A percentile compares a stretch with the other conserved stretches of the same genome.
Conservation (phyloP, 2,888 invertebrate genomes). For the Lasioglossum marginatum region DNA sequence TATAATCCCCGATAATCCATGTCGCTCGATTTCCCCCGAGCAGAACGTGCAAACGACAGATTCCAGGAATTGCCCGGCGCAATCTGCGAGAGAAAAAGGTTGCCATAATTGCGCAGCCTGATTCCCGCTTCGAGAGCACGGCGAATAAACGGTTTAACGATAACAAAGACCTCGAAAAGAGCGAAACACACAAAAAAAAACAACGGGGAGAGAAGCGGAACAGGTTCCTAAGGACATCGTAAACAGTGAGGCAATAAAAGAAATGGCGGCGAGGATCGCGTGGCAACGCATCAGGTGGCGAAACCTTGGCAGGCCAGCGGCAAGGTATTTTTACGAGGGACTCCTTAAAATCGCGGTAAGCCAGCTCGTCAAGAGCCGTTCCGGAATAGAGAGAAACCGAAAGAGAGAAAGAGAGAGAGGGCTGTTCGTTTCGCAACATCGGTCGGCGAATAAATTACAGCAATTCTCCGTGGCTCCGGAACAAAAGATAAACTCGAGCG, state of each 20-base stretch:
- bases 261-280: background rate
- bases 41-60: background rate
- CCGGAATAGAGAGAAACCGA: background rate
- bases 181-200: background rate
- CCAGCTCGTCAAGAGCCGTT: slow-evolving; percentile 27
- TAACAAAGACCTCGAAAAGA: background rate
- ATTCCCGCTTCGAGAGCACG: background rate
- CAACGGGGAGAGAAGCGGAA: background rate
- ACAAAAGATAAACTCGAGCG: slow-evolving; percentile 39
- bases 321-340: slow-evolving; percentile 27
- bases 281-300: slow-evolving; percentile 31
- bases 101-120: background rate
- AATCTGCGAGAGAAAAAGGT: background rate
- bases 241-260: slow-evolving; percentile 11
- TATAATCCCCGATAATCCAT: background rate
- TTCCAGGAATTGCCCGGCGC: background rate
- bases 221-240: slow-evolving; percentile 4
- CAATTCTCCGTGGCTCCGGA: slow-evolving; percentile 44
- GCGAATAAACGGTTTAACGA: slow-evolving; percentile 4
- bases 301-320: background rate
- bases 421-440: slow-evolving; percentile 23
- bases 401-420: background rate
- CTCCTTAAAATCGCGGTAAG: slow-evolving; percentile 40
- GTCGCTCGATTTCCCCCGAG: background rate
- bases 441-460: slow-evolving; percentile 49